Evolutionary conservation across 2,888 invertebrate genomes (phyloP), one percentile per base, ranked within the genome.

Genomic region (Ommatoiulus sabulosus): DNA sequence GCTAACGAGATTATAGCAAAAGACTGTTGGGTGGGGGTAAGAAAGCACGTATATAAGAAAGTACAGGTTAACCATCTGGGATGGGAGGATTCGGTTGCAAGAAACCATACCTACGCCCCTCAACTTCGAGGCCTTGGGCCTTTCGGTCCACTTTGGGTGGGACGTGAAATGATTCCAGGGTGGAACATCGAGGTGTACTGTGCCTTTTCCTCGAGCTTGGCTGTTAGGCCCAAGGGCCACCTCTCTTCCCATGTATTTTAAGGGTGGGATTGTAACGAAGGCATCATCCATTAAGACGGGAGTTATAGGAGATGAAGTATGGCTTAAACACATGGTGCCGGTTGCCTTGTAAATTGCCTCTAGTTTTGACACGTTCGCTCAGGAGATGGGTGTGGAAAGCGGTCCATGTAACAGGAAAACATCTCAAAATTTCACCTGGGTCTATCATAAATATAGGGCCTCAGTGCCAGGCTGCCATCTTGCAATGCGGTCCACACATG

Each of bases 51-150:
- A 3, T 80, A 80, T 0, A 35, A 35, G 10, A 80, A 35, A 80
- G 80, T 80, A 35, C 80, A 80, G 80, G 80, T 35, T 80, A 80
- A 80, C 80, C 80, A 80, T 80, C 80, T 80, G 80, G 80, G 80
- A 80, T 80, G 80, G 80, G 80, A 80, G 80, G 80, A 8, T 35
- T 80, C 35, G 15, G 80, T 35, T 80, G 35, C 24, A 0, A 12
- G 80, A 80, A 80, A 80, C 80, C 24, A 80, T 80, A 80, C 80
- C 80, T 80, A 80, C 80, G 80, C 80, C 80, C 80, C 80, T 80
- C 24, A 80, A 80, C 35, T 80, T 80, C 12, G 80, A 12, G 7
- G 80, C 80, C 80, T 80, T 6, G 80, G 80, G 80, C 80, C 80
- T n/a, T 35, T 80, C 24, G 80, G 80, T 80, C 80, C 10, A 35